Evolutionary conservation across 2,888 invertebrate genomes (phyloP).

Genomic region (Agapostemon virescens): DNA sequence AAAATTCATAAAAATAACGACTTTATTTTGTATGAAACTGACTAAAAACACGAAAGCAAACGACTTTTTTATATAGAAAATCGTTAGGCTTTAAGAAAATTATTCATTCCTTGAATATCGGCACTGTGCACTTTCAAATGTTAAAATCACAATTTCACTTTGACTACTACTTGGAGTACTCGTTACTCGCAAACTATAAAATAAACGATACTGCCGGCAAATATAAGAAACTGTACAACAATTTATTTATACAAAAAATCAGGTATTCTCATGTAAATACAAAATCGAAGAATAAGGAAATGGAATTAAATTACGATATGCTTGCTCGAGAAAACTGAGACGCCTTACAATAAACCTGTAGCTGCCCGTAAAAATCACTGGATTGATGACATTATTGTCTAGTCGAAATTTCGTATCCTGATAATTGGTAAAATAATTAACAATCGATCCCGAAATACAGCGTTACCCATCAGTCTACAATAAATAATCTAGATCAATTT

Average conservation of each 20-base stretch:
- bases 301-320: conserved; percentile 38
- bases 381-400: conserved; percentile 37
- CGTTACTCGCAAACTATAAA: not conserved
- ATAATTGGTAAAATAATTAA: conserved; percentile 6
- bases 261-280: conserved; percentile 56
- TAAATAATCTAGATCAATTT: conserved; percentile 12
- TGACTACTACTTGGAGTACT: not conserved
- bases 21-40: too few relatives aligned
- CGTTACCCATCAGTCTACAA: not conserved
- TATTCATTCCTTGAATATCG: not conserved
- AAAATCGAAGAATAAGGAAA: conserved; percentile 41
- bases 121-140: not conserved
- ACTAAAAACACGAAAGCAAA: too few relatives aligned
- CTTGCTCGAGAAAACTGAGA: conserved; percentile 17
- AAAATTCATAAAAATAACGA: not conserved
- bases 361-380: conserved; percentile 4
- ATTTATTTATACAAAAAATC: conserved; percentile 61
- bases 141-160: not conserved
- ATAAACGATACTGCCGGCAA: conserved; percentile 1
- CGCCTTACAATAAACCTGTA: conserved; percentile 6
- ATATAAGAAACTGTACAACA: conserved; percentile 55
- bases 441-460: conserved; percentile 9
- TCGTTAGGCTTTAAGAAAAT: not conserved
- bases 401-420: conserved; percentile 5
- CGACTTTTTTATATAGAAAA: not conserved